These are phyloP conservation scores for Carcharodon carcharias DNA, from an alignment of 2,797 vertebrate genomes.

Conservation along the genomic window DNA sequence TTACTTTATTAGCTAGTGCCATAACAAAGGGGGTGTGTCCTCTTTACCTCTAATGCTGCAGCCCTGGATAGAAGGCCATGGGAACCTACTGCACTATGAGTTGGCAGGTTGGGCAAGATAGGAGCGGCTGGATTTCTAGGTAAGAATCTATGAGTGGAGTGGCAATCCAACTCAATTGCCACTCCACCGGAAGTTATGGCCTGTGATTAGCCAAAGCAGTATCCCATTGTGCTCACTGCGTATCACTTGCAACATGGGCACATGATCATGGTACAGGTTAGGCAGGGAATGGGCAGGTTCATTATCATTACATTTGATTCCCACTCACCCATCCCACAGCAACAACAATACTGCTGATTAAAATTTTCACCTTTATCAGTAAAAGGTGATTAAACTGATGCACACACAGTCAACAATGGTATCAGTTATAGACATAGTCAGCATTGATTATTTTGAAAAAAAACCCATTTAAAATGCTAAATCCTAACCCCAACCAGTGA, in stretches of 20 bases:
- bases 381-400: background rate
- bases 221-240: background rate
- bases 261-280: background rate
- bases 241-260: background rate
- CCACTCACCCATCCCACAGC: background rate
- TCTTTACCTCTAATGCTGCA: too few relatives aligned
- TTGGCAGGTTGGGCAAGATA: too few relatives aligned
- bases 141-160: too few relatives aligned
- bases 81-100: too few relatives aligned
- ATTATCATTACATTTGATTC: background rate
- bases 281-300: too few relatives aligned
- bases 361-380: background rate
- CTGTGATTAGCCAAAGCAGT: background rate
- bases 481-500: background rate
- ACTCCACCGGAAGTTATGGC: background rate
- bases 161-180: too few relatives aligned
- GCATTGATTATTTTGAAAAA: background rate
- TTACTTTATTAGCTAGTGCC: too few relatives aligned
- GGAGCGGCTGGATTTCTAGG: too few relatives aligned
- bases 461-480: background rate
- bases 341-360: background rate
- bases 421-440: background rate
- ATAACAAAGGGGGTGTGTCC: too few relatives aligned
- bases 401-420: background rate
- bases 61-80: too few relatives aligned